Conservation (phyloP, 2,888 invertebrate species). For the Mythimna ferrago region DNA sequence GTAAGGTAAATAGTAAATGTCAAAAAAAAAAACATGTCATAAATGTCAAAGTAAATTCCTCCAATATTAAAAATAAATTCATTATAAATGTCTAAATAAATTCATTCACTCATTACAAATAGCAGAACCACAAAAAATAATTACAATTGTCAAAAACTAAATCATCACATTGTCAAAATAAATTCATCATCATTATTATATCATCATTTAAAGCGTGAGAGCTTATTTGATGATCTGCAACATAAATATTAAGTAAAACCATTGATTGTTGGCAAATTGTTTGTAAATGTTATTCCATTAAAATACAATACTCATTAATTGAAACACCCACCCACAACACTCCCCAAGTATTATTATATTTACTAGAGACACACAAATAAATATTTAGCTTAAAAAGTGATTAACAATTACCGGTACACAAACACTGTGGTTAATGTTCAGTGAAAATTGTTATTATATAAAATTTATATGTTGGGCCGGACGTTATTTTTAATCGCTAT, state of each 20-base stretch:
- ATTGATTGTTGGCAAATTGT: not conserved
- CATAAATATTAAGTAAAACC: not conserved
- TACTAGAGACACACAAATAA: not conserved
- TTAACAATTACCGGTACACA: constrained; percentile 12
- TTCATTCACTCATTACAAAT: too few relatives aligned
- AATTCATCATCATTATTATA: too few relatives aligned
- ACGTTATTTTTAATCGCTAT: constrained; percentile 11
- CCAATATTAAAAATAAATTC: too few relatives aligned
- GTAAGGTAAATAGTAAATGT: too few relatives aligned
- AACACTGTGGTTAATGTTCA: constrained; percentile 9
- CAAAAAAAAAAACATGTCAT: too few relatives aligned
- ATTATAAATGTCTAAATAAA: too few relatives aligned
- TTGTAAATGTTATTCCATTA: not conserved
- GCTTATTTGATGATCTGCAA: too few relatives aligned
- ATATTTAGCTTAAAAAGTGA: constrained; percentile 10
- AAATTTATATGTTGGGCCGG: not conserved
- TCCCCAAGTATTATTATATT: not conserved
- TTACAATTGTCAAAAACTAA: too few relatives aligned
- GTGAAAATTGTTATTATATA: constrained; percentile 16
- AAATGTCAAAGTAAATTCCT: too few relatives aligned
- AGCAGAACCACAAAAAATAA: too few relatives aligned
- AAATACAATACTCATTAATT: not conserved
- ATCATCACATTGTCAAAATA: too few relatives aligned
- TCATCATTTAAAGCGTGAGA: too few relatives aligned
- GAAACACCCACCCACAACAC: not conserved